Base-by-base conservation (phyloP, 2,113 vertebrate genomes). In the Zootoca vivipara region DNA sequence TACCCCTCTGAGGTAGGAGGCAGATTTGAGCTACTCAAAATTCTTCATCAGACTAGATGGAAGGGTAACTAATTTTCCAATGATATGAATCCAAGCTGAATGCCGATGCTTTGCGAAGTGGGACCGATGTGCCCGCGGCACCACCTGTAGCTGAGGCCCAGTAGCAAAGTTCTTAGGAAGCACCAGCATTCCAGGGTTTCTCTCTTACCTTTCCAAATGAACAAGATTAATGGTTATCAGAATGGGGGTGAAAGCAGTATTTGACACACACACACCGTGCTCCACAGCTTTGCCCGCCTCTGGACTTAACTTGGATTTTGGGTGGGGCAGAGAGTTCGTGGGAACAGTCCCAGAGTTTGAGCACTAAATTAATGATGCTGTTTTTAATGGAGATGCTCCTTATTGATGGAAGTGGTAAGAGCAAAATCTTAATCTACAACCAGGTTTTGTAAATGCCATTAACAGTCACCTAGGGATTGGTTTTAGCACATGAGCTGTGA, bases 71-170 rank as follows among this genome's bases (percentile, higher is more conserved):
- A 62, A 62, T 62, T 20, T 24, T 38, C 5, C 5, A 35, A 35
- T 28, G 26, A 72, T 9, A 70, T 81, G 24, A 46, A 42, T 33
- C 3, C 35, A 87, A 75, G 28, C 6, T n/a, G 52, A 74, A 82
- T n/a, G 92, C 94, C 0, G 96, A 97, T 69, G 94, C 96, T 1
- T 91, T 94, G 64, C 93, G 96, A 77, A 94, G 95, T 30, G 96
- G 96, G 83, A 92, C 93, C 7, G 92, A 92, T 10, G 91, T 94
- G 15, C 85, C 95, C 0, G 93, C 96, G 28, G 95, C 96, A 79
- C 95, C 95, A 40, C 85, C 94, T 82, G 87, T 95, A 7, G 62
- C 94, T 20, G 94, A 96, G 88, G 94, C 95, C 0, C 96, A 95
- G 93, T 93, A 87, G 94, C 77, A 89, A 88, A 93, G 87, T n/a